A percentile compares a stretch with the other conserved stretches of the same genome.
Conservation (phyloP, 2,113 vertebrate species). For the Euleptes europaea region DNA sequence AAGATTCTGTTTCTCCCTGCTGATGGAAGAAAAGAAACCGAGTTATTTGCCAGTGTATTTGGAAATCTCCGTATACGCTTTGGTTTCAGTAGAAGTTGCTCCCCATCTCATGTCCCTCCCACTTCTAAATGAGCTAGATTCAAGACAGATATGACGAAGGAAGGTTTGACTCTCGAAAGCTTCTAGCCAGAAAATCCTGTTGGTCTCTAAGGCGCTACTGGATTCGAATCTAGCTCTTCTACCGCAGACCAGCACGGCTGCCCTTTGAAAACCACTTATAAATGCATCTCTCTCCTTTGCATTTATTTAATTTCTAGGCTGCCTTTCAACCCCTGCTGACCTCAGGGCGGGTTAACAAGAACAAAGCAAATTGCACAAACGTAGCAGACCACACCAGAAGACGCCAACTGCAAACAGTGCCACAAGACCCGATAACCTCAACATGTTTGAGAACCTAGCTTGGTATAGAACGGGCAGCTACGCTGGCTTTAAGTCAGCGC, state of each 20-base stretch:
- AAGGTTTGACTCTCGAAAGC: no score
- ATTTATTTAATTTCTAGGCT: neutral
- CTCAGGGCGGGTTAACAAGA: constrained; percentile 5
- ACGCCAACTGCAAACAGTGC: constrained; percentile 43
- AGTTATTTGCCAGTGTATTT: neutral
- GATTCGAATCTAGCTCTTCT: no score
- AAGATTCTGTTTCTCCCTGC: no score
- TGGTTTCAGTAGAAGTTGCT: neutral
- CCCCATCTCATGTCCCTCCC: neutral
- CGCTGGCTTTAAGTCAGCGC: constrained; percentile 12
- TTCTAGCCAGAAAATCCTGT: no score
- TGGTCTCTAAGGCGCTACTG: no score
- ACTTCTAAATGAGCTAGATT: no score
- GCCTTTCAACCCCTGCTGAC: neutral
- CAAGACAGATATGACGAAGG: no score
- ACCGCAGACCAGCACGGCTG: no score
- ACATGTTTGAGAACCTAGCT: constrained; percentile 22
- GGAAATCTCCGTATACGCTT: neutral
- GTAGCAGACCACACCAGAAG: constrained; percentile 43
- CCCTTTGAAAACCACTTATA: no score
- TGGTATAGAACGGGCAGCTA: constrained; percentile 3
- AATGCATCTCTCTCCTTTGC: neutral
- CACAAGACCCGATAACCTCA: constrained; percentile 34
- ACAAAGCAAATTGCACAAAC: neutral
- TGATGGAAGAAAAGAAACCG: neutral